Base-by-base conservation (phyloP, 2,797 vertebrate species). In the Gymnocypris eckloni region DNA sequence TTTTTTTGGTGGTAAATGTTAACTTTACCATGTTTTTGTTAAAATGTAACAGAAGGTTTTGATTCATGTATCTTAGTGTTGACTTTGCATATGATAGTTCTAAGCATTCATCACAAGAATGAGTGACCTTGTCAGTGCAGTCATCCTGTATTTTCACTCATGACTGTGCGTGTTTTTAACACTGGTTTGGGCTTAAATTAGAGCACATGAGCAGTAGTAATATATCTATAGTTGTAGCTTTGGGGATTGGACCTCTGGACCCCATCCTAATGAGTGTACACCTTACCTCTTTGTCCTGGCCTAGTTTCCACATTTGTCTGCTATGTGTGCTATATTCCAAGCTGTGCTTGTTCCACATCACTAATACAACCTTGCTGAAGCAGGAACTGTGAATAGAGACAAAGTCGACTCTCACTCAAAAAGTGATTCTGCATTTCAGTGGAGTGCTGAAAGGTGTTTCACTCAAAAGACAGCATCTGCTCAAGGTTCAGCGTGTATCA, bases 231-330 rank as follows among this genome's bases (percentile, higher is more conserved):
- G 69, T 86, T 11, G 82, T 86, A 79, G 78, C 92, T 91, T 90
- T 3, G 16, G 91, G 92, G 94, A 94, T 71, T 25, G 85, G 91
- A 94, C 92, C 93, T 91, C 81, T 90, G 91, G 90, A 90, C 92
- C 86, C 84, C 86, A 84, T 90, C 64, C 66, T 94, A 95, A 95
- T 95, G 91, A 95, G 92, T 93, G 91, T 91, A 90, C 90, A 93
- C 79, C 90, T 87, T 89, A 89, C 86, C 92, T 93, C 88, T 87
- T 89, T 84, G 85, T 86, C 79, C 88, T 41, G 90, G 86, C 92
- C 92, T 91, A 92, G 89, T 92, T 94, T 91, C 90, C 90, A 73
- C 88, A 85, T 92, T 89, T 84, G 64, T 88, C 86, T 89, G 54
- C 86, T 86, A 88, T 76, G 80, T 86, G 89, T 86, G 87, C 91